phyloP scores from a whole-genome alignment of 1,140 invertebrate species.

The Hyles euphorbiae region DNA sequence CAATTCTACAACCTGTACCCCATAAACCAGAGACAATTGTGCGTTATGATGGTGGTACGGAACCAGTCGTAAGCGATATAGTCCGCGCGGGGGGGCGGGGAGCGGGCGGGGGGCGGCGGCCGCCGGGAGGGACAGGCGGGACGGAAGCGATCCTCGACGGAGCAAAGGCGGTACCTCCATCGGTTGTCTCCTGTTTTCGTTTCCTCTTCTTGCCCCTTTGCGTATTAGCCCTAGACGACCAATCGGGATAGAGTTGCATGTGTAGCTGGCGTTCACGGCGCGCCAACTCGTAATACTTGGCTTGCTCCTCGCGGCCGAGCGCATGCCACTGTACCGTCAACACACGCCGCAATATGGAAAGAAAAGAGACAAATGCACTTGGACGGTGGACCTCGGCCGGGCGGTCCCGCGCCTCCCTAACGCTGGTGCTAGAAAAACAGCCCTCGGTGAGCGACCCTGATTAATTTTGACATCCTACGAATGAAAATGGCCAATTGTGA shows the following conservation, averaged over 20 bases:
- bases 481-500: conserved; percentile 71
- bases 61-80: too few relatives aligned
- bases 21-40: conserved; percentile 58
- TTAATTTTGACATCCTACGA: conserved; percentile 66
- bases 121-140: conserved; percentile 10
- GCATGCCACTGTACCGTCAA: conserved; percentile 92
- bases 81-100: conserved; percentile 8
- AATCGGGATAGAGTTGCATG: conserved; percentile 99
- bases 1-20: conserved; percentile 71
- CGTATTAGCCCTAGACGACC: conserved; percentile 98
- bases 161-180: conserved; percentile 88
- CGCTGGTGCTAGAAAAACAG: conserved; percentile 77
- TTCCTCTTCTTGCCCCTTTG: conserved; percentile 99
- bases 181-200: conserved; percentile 98
- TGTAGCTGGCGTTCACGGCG: conserved; percentile 98
- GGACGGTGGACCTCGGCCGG: conserved; percentile 53
- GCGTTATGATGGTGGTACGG: too few relatives aligned
- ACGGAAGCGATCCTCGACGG: conserved; percentile 36
- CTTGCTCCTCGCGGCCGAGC: conserved; percentile 98
- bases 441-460: conserved; percentile 49
- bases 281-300: conserved; percentile 99
- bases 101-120: conserved; percentile 17
- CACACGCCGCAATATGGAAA: conserved; percentile 72
- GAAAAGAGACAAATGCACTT: conserved; percentile 73
- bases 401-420: conserved; percentile 38